These are phyloP conservation scores for Patella vulgata DNA, from an alignment of 1,140 invertebrate genomes.

Conservation along the genomic window DNA sequence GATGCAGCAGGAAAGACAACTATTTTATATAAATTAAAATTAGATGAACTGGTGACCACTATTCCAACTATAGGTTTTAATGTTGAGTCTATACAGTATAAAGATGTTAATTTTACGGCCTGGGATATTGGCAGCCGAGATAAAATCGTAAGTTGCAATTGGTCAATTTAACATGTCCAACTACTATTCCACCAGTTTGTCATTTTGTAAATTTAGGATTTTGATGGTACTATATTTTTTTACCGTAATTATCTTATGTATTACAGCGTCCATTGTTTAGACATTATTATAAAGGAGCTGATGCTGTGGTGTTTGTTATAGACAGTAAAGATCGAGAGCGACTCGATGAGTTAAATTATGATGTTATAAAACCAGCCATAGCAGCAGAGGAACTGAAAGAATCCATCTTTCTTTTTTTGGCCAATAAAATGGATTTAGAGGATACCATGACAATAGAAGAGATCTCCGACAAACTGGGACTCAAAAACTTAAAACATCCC, in stretches of 20 bases:
- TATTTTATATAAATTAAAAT: conserved; percentile 95
- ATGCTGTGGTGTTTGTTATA: conserved; percentile 61
- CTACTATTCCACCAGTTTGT: neutral
- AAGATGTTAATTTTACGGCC: conserved; percentile 47
- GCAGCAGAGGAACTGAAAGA: conserved; percentile 94
- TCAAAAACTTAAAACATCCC: conserved; percentile 72
- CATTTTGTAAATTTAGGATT: too few species aligned
- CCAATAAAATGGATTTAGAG: conserved; percentile 97
- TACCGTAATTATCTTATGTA: too few species aligned
- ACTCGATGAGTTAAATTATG: conserved; percentile 55
- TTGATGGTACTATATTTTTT: too few species aligned
- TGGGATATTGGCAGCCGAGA: conserved; percentile 57
- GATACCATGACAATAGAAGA: conserved; percentile 98
- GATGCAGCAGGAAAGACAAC: conserved; percentile 99
- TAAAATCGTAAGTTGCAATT: conserved; percentile 55
- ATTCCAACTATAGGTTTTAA: conserved; percentile 81
- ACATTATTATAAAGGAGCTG: conserved; percentile 62
- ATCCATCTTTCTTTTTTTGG: conserved; percentile 95
- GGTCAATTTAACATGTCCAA: neutral
- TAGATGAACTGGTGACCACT: conserved; percentile 97
- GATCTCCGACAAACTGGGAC: conserved; percentile 94
- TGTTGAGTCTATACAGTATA: conserved; percentile 52
- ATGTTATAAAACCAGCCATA: conserved; percentile 55
- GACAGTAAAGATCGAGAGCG: conserved; percentile 59
- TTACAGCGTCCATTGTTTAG: conserved; percentile 57